A percentile compares a stretch with the other conserved stretches of the same genome.
Conservation (phyloP, 2,797 vertebrate genomes). For the Amphiprion clarkii region DNA sequence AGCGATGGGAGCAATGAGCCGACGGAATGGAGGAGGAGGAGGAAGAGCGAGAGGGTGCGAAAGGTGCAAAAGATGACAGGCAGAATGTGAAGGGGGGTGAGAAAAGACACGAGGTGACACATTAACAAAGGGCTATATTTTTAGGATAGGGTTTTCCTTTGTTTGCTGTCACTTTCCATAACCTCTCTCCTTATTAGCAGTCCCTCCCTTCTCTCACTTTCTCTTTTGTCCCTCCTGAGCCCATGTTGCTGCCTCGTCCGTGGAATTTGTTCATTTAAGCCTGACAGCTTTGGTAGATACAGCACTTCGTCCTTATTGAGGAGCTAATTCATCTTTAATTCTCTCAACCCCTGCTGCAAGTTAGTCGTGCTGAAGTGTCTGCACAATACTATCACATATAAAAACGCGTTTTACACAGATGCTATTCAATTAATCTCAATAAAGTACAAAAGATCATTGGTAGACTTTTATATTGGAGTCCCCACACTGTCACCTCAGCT, state of each 20-base stretch:
- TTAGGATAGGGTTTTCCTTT: constrained; percentile 35
- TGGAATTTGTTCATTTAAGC: constrained; percentile 69
- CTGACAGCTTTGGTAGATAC: constrained; percentile 71
- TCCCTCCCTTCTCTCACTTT: constrained; percentile 17
- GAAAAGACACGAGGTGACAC: constrained; percentile 20
- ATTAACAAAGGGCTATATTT: constrained; percentile 44
- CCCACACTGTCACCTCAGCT: too few relatives aligned
- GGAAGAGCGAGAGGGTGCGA: constrained; percentile 19
- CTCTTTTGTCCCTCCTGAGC: constrained; percentile 11
- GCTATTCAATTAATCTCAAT: neutral
- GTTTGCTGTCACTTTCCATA: constrained; percentile 19
- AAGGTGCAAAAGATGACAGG: constrained; percentile 56
- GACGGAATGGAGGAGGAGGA: constrained; percentile 8
- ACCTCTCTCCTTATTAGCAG: constrained; percentile 40
- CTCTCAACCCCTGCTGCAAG: constrained; percentile 29
- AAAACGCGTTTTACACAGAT: neutral
- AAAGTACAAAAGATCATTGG: neutral
- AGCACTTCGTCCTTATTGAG: constrained; percentile 71
- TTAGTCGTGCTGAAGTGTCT: constrained; percentile 16
- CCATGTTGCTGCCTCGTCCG: constrained; percentile 56
- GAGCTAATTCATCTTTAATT: constrained; percentile 70
- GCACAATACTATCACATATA: constrained; percentile 9
- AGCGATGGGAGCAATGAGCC: constrained; percentile 53
- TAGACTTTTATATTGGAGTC: too few relatives aligned
- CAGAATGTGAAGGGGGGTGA: constrained; percentile 10